A percentile compares a stretch with the other conserved stretches of the same genome.
Evolutionary conservation across 2,797 vertebrate species (phyloP).

Genomic region (Sebastes taczanowskii): DNA sequence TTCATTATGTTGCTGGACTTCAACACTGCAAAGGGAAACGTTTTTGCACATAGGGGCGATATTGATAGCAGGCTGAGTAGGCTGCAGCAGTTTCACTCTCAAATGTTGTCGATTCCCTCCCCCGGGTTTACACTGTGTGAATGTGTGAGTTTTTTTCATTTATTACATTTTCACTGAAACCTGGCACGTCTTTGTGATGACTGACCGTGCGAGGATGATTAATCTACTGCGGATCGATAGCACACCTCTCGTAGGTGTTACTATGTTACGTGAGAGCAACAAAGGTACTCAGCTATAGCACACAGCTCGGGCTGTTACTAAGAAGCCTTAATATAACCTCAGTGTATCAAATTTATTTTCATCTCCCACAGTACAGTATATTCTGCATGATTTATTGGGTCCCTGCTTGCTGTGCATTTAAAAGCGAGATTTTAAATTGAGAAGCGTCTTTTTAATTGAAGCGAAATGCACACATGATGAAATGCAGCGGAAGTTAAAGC

Average conservation of each 20-base stretch:
- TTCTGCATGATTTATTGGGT: not conserved
- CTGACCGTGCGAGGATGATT: constrained; percentile 4
- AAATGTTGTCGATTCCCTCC: not conserved
- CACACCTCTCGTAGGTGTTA: not conserved
- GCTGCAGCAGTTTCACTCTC: constrained; percentile 11
- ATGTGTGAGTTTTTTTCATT: not conserved
- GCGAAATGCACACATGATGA: constrained; percentile 15
- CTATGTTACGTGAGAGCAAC: not conserved
- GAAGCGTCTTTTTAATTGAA: constrained; percentile 5
- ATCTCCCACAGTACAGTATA: not conserved
- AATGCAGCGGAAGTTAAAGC: constrained; percentile 62
- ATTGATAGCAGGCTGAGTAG: not conserved
- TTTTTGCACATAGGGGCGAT: not conserved
- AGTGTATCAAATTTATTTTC: not conserved
- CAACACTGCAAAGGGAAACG: not conserved
- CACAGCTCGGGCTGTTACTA: not conserved
- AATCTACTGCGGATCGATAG: constrained; percentile 25
- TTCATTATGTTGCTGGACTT: constrained; percentile 19
- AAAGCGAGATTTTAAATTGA: not conserved
- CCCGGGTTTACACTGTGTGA: not conserved
- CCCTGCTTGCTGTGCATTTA: not conserved
- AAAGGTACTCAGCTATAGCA: not conserved
- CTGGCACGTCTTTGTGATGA: not conserved
- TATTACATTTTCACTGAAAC: not conserved
- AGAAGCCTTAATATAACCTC: not conserved